A percentile compares a stretch with the other conserved stretches of the same genome.
Conservation (phyloP, 92 coral and sea anemone genomes). For the Ricordea florida region DNA sequence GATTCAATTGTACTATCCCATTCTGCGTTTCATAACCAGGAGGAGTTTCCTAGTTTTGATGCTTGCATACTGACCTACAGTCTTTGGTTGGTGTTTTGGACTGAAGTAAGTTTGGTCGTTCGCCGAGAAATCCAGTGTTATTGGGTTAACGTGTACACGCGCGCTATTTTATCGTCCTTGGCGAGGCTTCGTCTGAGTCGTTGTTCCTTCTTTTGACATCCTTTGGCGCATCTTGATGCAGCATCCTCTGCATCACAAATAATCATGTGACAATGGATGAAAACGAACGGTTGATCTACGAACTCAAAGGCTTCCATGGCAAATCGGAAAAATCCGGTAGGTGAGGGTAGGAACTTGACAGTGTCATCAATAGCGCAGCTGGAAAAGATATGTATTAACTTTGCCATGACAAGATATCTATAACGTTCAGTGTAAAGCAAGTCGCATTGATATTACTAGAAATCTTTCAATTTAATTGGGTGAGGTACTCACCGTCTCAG, state of each 20-base stretch:
- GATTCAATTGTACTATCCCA: too few species aligned
- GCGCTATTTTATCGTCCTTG: not conserved
- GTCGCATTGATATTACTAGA: too few species aligned
- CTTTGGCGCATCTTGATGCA: slow-evolving; percentile 3
- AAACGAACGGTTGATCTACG: not conserved
- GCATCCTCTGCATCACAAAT: slow-evolving; percentile 1
- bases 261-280: slow-evolving; percentile 13
- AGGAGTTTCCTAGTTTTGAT: too few species aligned
- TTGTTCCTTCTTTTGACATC: not conserved
- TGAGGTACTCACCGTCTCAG: too few species aligned
- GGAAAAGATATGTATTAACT: too few species aligned
- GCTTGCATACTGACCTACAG: not conserved
- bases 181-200: not conserved
- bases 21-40: too few species aligned
- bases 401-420: too few species aligned
- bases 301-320: slow-evolving; percentile 12
- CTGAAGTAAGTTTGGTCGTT: not conserved
- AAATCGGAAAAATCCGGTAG: not conserved
- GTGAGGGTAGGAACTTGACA: not conserved
- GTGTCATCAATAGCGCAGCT: slow-evolving; percentile 16
- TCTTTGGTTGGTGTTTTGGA: not conserved
- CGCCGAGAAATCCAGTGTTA: not conserved
- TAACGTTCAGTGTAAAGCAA: too few species aligned
- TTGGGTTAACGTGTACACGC: not conserved
- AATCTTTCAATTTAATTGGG: too few species aligned